Evolutionary conservation across 2,888 invertebrate species (phyloP), one percentile per base, ranked within the genome.

Genomic region (Synanthedon andrenaeformis): DNA sequence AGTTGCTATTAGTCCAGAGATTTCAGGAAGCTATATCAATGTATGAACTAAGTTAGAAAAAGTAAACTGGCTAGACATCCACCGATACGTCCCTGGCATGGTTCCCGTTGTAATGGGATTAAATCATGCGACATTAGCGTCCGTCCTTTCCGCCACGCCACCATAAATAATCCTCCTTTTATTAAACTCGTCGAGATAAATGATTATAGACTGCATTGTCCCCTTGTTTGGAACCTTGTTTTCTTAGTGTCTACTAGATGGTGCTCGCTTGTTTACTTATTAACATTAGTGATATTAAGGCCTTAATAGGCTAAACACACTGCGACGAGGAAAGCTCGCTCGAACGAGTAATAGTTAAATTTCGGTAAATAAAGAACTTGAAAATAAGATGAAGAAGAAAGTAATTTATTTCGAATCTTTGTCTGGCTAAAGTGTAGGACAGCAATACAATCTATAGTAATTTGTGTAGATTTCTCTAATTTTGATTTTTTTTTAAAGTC

Each of bases 101-200:
- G 74, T 75, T 82, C 82, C 85, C 84, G 73, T 76, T 78, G 76
- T 81, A 82, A 84, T 83, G 80, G 79, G 83, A 84, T 84, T 82
- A 82, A 80, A 86, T 83, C 86, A 86, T 85, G 83, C 82, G 79
- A 86, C 85, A 82, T 83, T 85, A 83, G 62, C 64, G 64, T 62
- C 64, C 62, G 53, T 66, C 55, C 53, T 61, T 57, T 63, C 65
- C 73, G 65, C 35, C 35, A 67, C 72, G 77, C 72, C 74, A 75
- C 79, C 75, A 79, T 86, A 82, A 85, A 87, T 86, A 86, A 87
- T 82, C 79, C 82, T 76, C 80, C 86, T 86, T 88, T 88, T 88
- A 88, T 87, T 85, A 87, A 86, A 88, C 83, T 80, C 74, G 67
- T 67, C 67, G 82, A 85, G 85, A 87, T 87, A 87, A 87, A 87